Evolutionary conservation across 1,140 invertebrate genomes (phyloP).

Genomic region (Ostrea edulis): DNA sequence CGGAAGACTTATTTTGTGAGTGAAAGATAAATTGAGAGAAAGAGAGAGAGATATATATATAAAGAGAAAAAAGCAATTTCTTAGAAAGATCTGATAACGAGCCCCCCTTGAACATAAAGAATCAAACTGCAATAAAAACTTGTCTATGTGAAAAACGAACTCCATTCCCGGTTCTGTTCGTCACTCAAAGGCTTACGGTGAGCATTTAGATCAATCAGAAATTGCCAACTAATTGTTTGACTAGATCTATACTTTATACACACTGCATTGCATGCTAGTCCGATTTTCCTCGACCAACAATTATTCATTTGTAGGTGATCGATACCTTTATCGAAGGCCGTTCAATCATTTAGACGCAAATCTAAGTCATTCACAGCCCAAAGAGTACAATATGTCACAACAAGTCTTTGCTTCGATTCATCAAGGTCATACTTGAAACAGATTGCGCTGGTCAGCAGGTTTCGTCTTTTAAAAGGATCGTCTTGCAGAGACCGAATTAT

Average conservation of each 20-base stretch:
- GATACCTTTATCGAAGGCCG: constrained; percentile 21
- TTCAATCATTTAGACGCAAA: constrained; percentile 24
- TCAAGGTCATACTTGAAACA: background rate
- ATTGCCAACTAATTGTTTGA: constrained; percentile 25
- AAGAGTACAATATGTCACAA: constrained; percentile 35
- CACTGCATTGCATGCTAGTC: constrained; percentile 6
- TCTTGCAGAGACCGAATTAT: too few relatives aligned
- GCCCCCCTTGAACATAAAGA: background rate
- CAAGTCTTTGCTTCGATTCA: constrained; percentile 8
- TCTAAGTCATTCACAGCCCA: constrained; percentile 23
- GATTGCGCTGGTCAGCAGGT: background rate
- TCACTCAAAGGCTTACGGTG: background rate
- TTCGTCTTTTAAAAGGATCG: background rate
- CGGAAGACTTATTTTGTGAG: too few relatives aligned
- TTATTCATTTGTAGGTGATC: constrained; percentile 31
- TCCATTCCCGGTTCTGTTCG: background rate
- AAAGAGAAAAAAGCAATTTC: too few relatives aligned
- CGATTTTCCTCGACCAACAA: constrained; percentile 6
- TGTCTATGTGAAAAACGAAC: background rate
- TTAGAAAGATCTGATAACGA: too few relatives aligned
- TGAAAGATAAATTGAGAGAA: too few relatives aligned
- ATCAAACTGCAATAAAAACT: background rate
- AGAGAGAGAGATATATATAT: too few relatives aligned
- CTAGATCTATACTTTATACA: constrained; percentile 6
- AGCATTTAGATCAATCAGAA: constrained; percentile 22